These are phyloP conservation scores for Tribolium castaneum DNA, from an alignment of 1,140 invertebrate genomes.

Conservation along the genomic window DNA sequence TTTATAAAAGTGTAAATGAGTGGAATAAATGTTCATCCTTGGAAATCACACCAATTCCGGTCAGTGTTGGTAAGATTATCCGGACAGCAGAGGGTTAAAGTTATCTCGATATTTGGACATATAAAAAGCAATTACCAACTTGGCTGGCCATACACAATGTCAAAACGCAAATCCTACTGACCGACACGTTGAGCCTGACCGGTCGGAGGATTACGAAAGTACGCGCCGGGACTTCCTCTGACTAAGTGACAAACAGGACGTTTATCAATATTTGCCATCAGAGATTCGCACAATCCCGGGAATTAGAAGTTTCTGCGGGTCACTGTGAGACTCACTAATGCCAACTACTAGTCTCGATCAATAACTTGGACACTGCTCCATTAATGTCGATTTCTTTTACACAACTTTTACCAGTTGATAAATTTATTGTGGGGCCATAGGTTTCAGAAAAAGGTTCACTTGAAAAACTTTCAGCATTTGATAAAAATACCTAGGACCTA, in stretches of 20 bases:
- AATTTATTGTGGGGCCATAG: background rate
- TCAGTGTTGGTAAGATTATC: slow-evolving; percentile 33
- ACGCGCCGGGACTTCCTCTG: slow-evolving; percentile 44
- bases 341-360: slow-evolving; percentile 33
- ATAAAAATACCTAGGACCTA: too few species aligned
- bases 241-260: slow-evolving; percentile 50
- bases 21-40: background rate
- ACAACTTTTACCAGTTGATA: background rate
- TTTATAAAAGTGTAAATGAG: background rate
- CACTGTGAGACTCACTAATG: slow-evolving; percentile 20
- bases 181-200: slow-evolving; percentile 51
- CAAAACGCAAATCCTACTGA: slow-evolving; percentile 54
- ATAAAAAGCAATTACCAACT: slow-evolving; percentile 56
- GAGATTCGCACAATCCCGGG: slow-evolving; percentile 47
- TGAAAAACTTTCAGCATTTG: background rate
- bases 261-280: slow-evolving; percentile 56
- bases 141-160: slow-evolving; percentile 44
- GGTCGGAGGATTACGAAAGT: slow-evolving; percentile 47
- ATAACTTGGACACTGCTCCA: slow-evolving; percentile 36
- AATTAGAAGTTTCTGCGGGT: slow-evolving; percentile 36
- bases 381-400: slow-evolving; percentile 26
- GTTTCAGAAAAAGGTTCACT: background rate
- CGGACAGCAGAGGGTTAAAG: slow-evolving; percentile 7
- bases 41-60: background rate
- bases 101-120: slow-evolving; percentile 46